Percentiles rank a stretch among this genome's conserved stretches.
These are phyloP conservation scores for Steinernema carpocapsae DNA, from an alignment of 2,888 invertebrate species.

Conservation along the genomic window DNA sequence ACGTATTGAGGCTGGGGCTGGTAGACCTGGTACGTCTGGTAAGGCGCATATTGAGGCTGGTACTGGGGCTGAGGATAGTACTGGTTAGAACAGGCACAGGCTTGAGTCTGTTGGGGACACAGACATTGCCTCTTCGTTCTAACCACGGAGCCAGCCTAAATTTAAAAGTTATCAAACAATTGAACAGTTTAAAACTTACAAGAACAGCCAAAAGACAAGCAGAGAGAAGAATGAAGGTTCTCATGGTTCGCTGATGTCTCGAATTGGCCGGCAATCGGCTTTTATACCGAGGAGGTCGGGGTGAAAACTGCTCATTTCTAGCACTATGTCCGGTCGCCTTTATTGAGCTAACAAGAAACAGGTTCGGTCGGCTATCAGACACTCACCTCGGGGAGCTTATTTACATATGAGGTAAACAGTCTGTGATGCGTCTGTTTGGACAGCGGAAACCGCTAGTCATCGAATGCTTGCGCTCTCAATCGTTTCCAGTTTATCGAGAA, in stretches of 20 bases:
- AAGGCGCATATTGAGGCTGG: background rate
- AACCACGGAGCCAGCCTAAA: conserved; percentile 14
- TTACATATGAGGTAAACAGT: conserved; percentile 34
- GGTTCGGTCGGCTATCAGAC: conserved; percentile 24
- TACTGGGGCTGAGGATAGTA: conserved; percentile 16
- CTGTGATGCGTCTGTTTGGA: conserved; percentile 30
- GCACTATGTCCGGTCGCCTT: conserved; percentile 30
- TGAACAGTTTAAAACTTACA: background rate
- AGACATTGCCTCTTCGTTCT: conserved; percentile 18
- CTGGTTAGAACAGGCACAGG: conserved; percentile 9
- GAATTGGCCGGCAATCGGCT: background rate
- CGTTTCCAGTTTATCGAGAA: conserved; percentile 1
- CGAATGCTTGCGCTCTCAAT: background rate
- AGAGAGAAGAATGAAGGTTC: background rate
- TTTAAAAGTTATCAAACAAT: background rate
- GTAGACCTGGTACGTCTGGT: conserved; percentile 7
- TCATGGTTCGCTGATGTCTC: conserved; percentile 2
- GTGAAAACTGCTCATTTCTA: conserved; percentile 34
- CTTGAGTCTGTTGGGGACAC: conserved; percentile 16
- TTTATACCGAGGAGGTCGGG: conserved; percentile 3
- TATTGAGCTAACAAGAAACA: conserved; percentile 35
- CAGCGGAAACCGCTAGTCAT: conserved; percentile 21
- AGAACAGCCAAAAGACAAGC: background rate
- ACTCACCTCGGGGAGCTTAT: conserved; percentile 31
- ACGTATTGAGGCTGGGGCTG: conserved; percentile 27